A percentile compares a stretch with the other conserved stretches of the same genome.
Evolutionary conservation across 2,797 vertebrate species (phyloP).

Genomic region (Catharus ustulatus): DNA sequence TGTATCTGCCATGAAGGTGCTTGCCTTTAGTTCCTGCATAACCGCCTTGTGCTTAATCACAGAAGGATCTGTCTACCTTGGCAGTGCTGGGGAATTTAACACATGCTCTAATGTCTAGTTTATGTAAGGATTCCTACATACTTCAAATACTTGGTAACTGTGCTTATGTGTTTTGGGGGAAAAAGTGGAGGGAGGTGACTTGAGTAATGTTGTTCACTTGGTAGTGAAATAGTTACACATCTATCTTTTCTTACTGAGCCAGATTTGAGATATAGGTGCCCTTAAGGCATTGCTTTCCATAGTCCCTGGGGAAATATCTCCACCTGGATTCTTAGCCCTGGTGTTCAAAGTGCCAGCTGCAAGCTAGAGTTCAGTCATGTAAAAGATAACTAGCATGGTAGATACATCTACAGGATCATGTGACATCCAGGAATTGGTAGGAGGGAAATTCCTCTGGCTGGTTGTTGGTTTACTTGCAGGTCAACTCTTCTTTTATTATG

Average conservation of each 20-base stretch:
- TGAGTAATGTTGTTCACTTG: not conserved
- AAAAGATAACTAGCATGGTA: not conserved
- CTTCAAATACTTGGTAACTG: not conserved
- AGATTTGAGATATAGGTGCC: not conserved
- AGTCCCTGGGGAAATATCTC: not conserved
- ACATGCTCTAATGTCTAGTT: not conserved
- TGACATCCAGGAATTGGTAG: not conserved
- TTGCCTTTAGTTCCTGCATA: not conserved
- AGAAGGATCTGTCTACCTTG: not conserved
- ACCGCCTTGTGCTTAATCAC: not conserved
- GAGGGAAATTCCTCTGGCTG: not conserved
- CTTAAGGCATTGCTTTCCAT: not conserved
- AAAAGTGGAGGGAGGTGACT: not conserved
- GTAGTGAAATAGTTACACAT: not conserved
- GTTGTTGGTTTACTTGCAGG: not conserved
- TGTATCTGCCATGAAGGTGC: fast-evolving
- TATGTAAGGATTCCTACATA: not conserved
- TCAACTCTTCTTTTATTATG: not conserved
- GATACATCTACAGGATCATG: fast-evolving
- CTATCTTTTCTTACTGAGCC: not conserved
- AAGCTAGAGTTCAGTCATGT: not conserved
- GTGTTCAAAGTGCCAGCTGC: not conserved
- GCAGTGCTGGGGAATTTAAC: not conserved
- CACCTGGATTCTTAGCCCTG: not conserved
- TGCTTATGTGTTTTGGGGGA: not conserved